phyloP scores from a whole-genome alignment of 2,797 vertebrate species.

The Hylomyscus alleni region DNA sequence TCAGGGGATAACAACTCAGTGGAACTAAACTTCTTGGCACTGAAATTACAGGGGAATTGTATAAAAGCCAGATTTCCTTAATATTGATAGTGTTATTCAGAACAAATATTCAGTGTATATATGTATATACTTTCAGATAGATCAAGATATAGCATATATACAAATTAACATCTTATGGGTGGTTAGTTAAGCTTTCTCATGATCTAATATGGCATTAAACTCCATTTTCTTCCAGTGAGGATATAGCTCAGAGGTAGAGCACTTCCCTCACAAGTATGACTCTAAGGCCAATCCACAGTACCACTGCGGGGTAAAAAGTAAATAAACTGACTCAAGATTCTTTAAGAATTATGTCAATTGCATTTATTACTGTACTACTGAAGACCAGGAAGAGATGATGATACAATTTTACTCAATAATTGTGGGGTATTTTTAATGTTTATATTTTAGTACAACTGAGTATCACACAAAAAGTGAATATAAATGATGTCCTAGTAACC shows the following conservation, averaged over 20 bases:
- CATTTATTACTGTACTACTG: slow-evolving; percentile 69
- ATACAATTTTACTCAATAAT: slow-evolving; percentile 72
- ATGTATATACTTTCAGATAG: slow-evolving; percentile 48
- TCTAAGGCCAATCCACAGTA: neutral
- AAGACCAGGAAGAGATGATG: slow-evolving; percentile 76
- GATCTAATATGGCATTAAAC: slow-evolving; percentile 59
- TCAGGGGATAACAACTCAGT: neutral
- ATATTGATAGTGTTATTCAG: neutral
- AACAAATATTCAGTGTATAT: slow-evolving; percentile 31
- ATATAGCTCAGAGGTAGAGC: neutral
- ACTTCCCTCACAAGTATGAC: neutral
- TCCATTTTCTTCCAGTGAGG: slow-evolving; percentile 5
- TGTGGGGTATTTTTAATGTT: slow-evolving; percentile 31
- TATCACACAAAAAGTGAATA: slow-evolving; percentile 67
- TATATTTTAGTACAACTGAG: slow-evolving; percentile 58
- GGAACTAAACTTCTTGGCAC: slow-evolving; percentile 50
- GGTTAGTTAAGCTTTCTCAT: slow-evolving; percentile 60
- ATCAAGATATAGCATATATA: slow-evolving; percentile 24
- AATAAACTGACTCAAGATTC: slow-evolving; percentile 35
- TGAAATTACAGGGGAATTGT: neutral
- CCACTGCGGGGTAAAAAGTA: neutral
- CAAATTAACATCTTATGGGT: slow-evolving; percentile 49
- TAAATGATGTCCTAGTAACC: slow-evolving; percentile 77
- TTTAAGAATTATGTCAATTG: slow-evolving; percentile 50
- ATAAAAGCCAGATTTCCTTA: slow-evolving; percentile 30